Base-by-base conservation (phyloP, 2,797 vertebrate genomes). In the Myotis daubentonii region DNA sequence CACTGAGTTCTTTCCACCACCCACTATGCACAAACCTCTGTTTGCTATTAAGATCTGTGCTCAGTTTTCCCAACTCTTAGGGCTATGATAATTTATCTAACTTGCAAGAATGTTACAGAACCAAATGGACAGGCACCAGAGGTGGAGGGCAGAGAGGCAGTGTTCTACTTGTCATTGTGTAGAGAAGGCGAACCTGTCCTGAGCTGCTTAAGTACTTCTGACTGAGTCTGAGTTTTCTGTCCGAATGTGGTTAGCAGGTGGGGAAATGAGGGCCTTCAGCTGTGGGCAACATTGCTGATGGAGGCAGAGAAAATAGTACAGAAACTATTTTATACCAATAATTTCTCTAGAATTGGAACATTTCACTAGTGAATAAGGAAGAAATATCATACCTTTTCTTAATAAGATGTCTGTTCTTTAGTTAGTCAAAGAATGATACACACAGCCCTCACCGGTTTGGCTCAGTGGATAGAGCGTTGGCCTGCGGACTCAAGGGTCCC, bases 391-490 rank as follows among this genome's bases (percentile, higher is more conserved):
- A 70, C 6, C 25, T 75, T 91, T 72, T 53, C 28, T 95, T 82
- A 70, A 57, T 72, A 36, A 82, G 66, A 49, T 78, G 12, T 8
- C n/a, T 84, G 5, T 47, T 75, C 19, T 80, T 49, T 71, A 19
- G 36, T 87, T 79, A 87, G 19, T 62, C 38, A 70, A 96, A 95
- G 66, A 81, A 74, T 33, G 19, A 49, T 57, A 68, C 17, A 82
- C 41, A 44, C 41, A 44, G 41, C 41, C 41, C 41, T 44, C 41
- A 10, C 9, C 2, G 41, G 41, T 41, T 41, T 41, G 1, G 8
- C 41, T 44, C 41, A 44, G 41, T 44, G 41, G 41, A 10, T 44
- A 44, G 41, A 44, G 41, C 41, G 5, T 44, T 9, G 9, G 41
- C 2, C 9, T 44, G 41, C 9, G 41, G 9, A 44, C 41, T 44